Base-by-base conservation (phyloP, 1,140 invertebrate species). In the Sogatella furcifera region DNA sequence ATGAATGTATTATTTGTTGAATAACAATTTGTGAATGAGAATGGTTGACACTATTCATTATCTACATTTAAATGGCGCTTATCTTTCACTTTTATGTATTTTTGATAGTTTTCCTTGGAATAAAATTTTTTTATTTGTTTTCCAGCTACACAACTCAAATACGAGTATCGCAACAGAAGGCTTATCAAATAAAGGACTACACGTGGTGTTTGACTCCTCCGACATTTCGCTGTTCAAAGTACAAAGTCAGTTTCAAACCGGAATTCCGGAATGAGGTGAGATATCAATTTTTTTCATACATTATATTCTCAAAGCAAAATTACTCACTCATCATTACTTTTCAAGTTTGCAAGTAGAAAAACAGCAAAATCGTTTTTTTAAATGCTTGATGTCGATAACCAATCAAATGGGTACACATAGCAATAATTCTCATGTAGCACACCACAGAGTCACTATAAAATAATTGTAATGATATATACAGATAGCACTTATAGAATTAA, bases 121-220 rank as follows among this genome's bases (percentile, higher is more conserved):
- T 49, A 22, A 19, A 22, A 2, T 49, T 49, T 6, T 17, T 49
- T 49, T 19, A 1, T 49, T 8, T 49, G 46, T 19, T 13, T 68
- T 79, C 42, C 69, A 91, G 89, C 55, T 90, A 87, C 68, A 81
- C 80, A 41, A 78, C 81, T 43, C 85, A 82, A 19, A 84, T 90
- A 9, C 79, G 78, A 64, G 82, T 90, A 38, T 83, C 88, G 1
- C 88, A 89, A 70, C 75, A 85, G 67, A 84, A 89, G 71, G 86
- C 90, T 0, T 90, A 88, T 66, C 86, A 91, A 74, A 81, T 87
- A 42, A 81, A 88, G 52, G 85, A 85, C 59, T 86, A 85, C 64
- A 81, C 81, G 0, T 93, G 87, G 84, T 95, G 92, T 75, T 77
- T 91, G 8, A 88, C 81, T 67, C 78, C 93, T 38, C 91, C 90